A percentile compares a stretch with the other conserved stretches of the same genome.
phyloP scores from a whole-genome alignment of 2,888 invertebrate genomes.

The Epiblema foenella region DNA sequence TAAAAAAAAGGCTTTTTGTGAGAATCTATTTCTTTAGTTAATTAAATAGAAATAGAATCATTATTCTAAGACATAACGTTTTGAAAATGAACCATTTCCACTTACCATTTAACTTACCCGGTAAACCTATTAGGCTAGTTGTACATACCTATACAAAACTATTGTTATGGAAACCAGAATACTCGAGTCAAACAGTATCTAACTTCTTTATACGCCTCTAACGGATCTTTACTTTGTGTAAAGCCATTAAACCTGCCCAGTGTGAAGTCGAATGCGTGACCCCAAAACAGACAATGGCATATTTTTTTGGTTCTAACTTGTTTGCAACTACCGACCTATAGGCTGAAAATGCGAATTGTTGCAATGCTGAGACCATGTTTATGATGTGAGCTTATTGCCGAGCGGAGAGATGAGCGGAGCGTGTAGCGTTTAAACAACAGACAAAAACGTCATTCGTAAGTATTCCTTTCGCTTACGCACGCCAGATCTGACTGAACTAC shows the following conservation, averaged over 20 bases:
- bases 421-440: background rate
- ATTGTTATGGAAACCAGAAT: too few species aligned
- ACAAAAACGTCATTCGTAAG: background rate
- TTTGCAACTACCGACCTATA: conserved; percentile 19
- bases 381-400: background rate
- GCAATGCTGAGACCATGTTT: conserved; percentile 22
- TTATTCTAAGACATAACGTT: too few species aligned
- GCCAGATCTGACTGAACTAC: too few species aligned
- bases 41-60: too few species aligned
- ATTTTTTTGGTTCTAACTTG: conserved; percentile 27
- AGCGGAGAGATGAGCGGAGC: background rate
- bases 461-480: too few species aligned
- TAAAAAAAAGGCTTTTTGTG: too few species aligned
- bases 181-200: background rate
- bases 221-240: conserved; percentile 2
- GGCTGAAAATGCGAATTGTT: conserved; percentile 21
- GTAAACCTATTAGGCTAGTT: too few species aligned
- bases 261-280: conserved; percentile 27
- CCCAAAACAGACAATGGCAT: conserved; percentile 19
- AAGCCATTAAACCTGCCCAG: conserved; percentile 1
- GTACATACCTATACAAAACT: too few species aligned
- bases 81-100: too few species aligned
- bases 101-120: too few species aligned
- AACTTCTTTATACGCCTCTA: background rate
- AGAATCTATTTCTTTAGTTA: too few species aligned